A percentile compares a stretch with the other conserved stretches of the same genome.
Evolutionary conservation across 2,113 vertebrate species (phyloP).

Genomic region (Sinocyclocheilus grahami): DNA sequence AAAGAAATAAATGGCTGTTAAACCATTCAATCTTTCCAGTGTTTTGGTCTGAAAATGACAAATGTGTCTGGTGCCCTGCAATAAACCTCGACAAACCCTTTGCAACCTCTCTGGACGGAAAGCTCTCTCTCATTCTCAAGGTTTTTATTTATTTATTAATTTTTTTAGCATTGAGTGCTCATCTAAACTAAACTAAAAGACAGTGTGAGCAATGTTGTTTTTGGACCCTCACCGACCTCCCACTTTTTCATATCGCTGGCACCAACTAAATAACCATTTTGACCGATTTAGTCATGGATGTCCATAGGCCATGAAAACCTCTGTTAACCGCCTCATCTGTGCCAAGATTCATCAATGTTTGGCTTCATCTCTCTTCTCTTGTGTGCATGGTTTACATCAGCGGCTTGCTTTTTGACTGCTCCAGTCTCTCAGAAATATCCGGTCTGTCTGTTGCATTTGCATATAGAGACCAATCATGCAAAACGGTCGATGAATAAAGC

Average conservation of each 20-base stretch:
- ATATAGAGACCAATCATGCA: neutral
- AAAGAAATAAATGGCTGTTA: neutral
- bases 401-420: constrained; percentile 31
- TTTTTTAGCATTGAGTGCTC: constrained; percentile 68
- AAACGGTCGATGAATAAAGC: neutral
- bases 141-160: constrained; percentile 53
- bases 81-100: no score
- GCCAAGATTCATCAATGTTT: constrained; percentile 60
- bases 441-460: neutral
- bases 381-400: constrained; percentile 12
- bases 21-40: constrained; percentile 2
- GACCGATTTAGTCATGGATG: constrained; percentile 59
- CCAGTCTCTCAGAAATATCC: constrained; percentile 31
- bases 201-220: constrained; percentile 69
- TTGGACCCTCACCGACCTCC: constrained; percentile 68
- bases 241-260: constrained; percentile 72
- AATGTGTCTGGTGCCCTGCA: constrained; percentile 20
- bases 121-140: constrained; percentile 39
- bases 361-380: neutral
- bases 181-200: constrained; percentile 69
- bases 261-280: constrained; percentile 72
- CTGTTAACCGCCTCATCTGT: constrained; percentile 53
- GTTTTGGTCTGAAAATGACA: constrained; percentile 23
- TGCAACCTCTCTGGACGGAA: constrained; percentile 11
- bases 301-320: constrained; percentile 63